phyloP scores from a whole-genome alignment of 2,888 invertebrate genomes.

The Agrochola lychnidis region DNA sequence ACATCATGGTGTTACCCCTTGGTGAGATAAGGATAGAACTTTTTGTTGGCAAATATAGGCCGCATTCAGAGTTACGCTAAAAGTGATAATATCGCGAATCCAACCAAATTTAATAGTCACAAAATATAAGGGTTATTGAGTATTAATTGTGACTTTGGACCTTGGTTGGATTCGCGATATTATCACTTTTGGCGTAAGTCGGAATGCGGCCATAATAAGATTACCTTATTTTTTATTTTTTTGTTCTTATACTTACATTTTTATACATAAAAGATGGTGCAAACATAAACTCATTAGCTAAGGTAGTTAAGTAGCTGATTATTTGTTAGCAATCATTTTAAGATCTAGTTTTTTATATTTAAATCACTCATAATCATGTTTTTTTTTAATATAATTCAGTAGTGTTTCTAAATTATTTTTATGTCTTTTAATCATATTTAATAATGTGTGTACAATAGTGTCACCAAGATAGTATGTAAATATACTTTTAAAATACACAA shows the following conservation, averaged over 20 bases:
- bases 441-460: background rate
- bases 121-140: too few relatives aligned
- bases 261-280: too few relatives aligned
- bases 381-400: background rate
- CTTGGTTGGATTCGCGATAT: too few relatives aligned
- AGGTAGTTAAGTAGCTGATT: background rate
- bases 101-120: too few relatives aligned
- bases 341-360: background rate
- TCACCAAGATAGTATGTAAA: background rate
- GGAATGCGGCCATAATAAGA: too few relatives aligned
- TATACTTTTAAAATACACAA: background rate
- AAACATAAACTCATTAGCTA: too few relatives aligned
- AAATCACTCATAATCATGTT: background rate
- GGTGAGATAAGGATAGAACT: constrained; percentile 90
- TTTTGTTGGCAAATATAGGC: background rate
- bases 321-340: constrained; percentile 2
- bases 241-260: too few relatives aligned
- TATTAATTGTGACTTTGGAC: too few relatives aligned
- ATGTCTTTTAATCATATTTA: background rate
- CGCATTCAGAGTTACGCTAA: too few relatives aligned
- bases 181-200: too few relatives aligned
- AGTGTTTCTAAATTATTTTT: background rate
- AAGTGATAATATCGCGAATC: too few relatives aligned
- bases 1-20: constrained; percentile 97
- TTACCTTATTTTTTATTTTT: background rate